Base-by-base conservation (phyloP, 2,797 vertebrate species). In the Helicolenus hilgendorfi region DNA sequence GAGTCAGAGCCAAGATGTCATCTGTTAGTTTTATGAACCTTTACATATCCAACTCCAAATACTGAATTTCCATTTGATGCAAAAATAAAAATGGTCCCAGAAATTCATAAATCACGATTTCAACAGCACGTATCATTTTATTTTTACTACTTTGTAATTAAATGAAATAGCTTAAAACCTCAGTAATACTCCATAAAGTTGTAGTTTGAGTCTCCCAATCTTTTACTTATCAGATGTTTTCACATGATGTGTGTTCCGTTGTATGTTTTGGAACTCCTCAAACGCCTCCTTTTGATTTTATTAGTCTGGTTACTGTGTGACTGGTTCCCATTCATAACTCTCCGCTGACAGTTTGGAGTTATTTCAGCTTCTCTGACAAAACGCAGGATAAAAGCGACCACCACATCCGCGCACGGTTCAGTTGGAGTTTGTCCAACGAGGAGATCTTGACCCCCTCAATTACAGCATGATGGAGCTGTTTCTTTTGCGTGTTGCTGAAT, bases 401-500 rank as follows among this genome's bases (percentile, higher is more conserved):
- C 83, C 85, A 77, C 86, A 85, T 92, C 84, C 85, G 58, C 22
- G 76, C 78, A 91, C 60, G 92, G 95, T 91, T 96, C 84, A 92
- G 36, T 91, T 96, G 96, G 95, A 97, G 90, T 91, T 90, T 88
- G 91, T 96, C 96, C 96, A 96, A 88, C 63, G 29, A 86, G 86
- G 89, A 93, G 92, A 92, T 95, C 92, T 87, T 91, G 95, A 96
- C 96, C 96, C 45, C 94, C 91, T 85, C 93, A 96, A 96, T 97
- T 96, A 95, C 88, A 72, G 91, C 89, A 93, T 92, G 93, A 93
- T 90, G 93, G 92, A 91, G 94, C 92, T 89, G 88, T 94, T 96
- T 95, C 94, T 96, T 88, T 90, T 96, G 83, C 95, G 94, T 97
- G 96, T 91, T 80, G 91, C 89, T 97, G 97, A 97, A 97, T 97